Evolutionary conservation across 37 sponge, comb jelly and placozoan genomes (phyloP), one percentile per base, ranked within the genome.

Genomic region (Beroe forskalii): DNA sequence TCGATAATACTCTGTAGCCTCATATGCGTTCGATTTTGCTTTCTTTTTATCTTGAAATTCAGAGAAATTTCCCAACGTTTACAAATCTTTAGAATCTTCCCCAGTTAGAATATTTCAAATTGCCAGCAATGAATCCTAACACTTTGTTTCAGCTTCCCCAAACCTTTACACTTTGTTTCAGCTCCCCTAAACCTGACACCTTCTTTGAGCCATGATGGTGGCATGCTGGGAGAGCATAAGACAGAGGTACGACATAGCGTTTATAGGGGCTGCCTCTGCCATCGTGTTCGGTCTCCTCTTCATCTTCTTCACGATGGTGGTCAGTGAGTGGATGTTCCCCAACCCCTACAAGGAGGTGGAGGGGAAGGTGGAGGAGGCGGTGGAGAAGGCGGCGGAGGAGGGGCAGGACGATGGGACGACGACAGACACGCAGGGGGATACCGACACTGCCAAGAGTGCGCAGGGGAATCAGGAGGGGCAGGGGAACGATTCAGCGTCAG

Each of bases 271-370:
- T 17, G 19, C 75, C 8, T 32, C 35, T 3, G 40, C 75, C 2
- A 72, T 72, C 4, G 40, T 72, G 40, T 72, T 72, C 75, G 75
- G 75, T 36, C 40, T 72, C 1, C 39, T 30, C 35, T 72, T 72
- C 38, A 72, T 72, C 4, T 72, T 72, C 40, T 37, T 72, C 22
- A 37, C 40, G 38, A 72, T 72, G 40, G 75, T 72, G 75, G 40
- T 37, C 2, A 72, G 40, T 72, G 75, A 72, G 22, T 33, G 38
- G 75, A 72, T 72, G 40, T 72, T 72, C 35, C 66, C 66, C 3
- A n/a, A n/a, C n/a, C n/a, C n/a, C n/a, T n/a, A n/a, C n/a, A n/a
- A n/a, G n/a, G n/a, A n/a, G n/a, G n/a, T n/a, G n/a, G n/a, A n/a
- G 60, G 17, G 60, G 17, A 17, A 55, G 17, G 28, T 25, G 67